These are phyloP conservation scores for Porphyrio hochstetteri DNA, from an alignment of 2,113 vertebrate species.

Conservation along the genomic window DNA sequence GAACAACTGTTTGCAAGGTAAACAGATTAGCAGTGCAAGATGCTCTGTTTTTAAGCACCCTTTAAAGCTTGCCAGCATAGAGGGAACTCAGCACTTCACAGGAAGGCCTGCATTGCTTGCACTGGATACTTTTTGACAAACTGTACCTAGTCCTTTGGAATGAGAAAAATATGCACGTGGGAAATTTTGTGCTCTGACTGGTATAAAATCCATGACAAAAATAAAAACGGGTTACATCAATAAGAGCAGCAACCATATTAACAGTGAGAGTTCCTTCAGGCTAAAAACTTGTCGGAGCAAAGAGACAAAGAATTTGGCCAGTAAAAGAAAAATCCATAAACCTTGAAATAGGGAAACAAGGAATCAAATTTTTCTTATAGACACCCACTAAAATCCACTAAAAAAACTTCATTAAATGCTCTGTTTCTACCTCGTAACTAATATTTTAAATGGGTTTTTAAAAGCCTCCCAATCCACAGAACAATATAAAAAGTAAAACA, in stretches of 20 bases:
- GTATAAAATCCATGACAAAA: slow-evolving; percentile 62
- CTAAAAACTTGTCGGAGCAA: slow-evolving; percentile 59
- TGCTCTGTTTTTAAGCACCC: neutral
- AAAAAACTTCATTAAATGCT: neutral
- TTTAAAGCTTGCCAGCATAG: neutral
- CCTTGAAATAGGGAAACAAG: slow-evolving; percentile 69
- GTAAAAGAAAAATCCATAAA: slow-evolving; percentile 74
- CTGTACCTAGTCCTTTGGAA: neutral
- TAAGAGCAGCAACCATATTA: slow-evolving; percentile 57
- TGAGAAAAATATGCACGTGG: neutral
- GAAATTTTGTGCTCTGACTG: slow-evolving; percentile 46
- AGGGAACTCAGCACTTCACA: neutral
- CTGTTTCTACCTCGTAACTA: neutral
- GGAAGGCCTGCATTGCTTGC: neutral
- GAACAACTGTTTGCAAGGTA: neutral
- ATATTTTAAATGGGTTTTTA: neutral
- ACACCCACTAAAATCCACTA: slow-evolving; percentile 38
- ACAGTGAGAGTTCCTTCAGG: slow-evolving; percentile 63
- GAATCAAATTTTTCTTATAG: slow-evolving; percentile 58
- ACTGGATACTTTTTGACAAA: neutral
- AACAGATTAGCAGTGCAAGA: neutral
- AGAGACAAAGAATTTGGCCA: slow-evolving; percentile 63
- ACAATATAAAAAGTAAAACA: neutral
- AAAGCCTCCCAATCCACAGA: neutral
- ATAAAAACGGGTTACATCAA: slow-evolving; percentile 59